Evolutionary conservation across 2,113 vertebrate genomes (phyloP), one percentile per base, ranked within the genome.

Genomic region (Anthoscopus minutus): DNA sequence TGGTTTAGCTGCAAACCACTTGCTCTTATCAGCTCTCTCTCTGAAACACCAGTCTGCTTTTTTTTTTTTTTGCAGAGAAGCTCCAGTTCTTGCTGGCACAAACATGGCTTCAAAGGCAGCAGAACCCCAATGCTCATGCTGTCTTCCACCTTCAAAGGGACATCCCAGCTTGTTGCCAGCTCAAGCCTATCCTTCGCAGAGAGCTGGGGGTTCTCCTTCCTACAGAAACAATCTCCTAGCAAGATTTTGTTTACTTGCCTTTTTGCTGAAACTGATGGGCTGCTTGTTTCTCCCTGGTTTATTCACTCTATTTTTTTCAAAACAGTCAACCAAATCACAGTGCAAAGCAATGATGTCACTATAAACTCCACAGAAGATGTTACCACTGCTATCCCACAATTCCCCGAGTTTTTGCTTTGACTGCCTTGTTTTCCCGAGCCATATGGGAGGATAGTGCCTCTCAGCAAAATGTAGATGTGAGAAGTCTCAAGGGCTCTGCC

Each of bases 351-450:
- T 44, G 28, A 86, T 48, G 38, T 76, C 88, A 60, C 47, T 48
- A 6, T 35, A 44, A 79, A 48, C 66, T 44, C 61, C 73, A 48
- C 40, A 84, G 72, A 92, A 92, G 77, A 85, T 69, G 13, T 38
- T 86, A 81, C 64, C 56, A 7, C 65, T 48, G 37, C 44, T 60
- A 2, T 51, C 40, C 53, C 78, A 40, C 0, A 0, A 27, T 76
- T 91, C 37, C 17, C 25, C 60, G 57, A 31, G 31, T 64, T 80
- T 95, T 69, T 70, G 77, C 81, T 81, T 94, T 92, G 82, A 16
- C 82, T 90, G 81, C 45, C 86, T 79, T 89, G 61, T 78, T 95
- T 91, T 92, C 57, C 57, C 65, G 53, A 89, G 86, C 80, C 81
- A 53, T 72, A 74, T 81, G 86, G 64, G 74, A 84, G 81, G n/a